phyloP scores from a whole-genome alignment of 2,888 invertebrate genomes.

The Pterostichus niger region DNA sequence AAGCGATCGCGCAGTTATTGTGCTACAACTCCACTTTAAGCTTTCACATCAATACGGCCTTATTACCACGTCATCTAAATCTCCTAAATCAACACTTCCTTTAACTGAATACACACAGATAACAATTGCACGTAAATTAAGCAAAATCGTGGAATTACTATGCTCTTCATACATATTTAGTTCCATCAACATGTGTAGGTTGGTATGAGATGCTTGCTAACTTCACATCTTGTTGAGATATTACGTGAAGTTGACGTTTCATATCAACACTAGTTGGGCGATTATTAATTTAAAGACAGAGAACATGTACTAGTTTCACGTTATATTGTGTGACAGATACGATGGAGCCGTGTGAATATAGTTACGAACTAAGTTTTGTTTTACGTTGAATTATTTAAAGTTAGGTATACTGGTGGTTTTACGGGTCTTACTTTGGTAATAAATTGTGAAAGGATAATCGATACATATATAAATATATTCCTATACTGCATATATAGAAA shows the following conservation, averaged over 20 bases:
- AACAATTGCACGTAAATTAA: background rate
- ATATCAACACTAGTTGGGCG: slow-evolving; percentile 19
- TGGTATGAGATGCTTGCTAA: background rate
- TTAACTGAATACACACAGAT: too few relatives aligned
- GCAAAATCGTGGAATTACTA: background rate
- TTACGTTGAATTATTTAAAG: background rate
- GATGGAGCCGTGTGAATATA: background rate
- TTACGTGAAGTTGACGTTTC: slow-evolving; percentile 22
- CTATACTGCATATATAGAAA: too few relatives aligned
- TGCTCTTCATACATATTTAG: slow-evolving; percentile 2
- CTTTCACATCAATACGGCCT: too few relatives aligned
- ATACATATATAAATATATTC: too few relatives aligned
- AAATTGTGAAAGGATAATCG: too few relatives aligned
- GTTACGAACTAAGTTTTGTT: background rate
- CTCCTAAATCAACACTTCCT: too few relatives aligned
- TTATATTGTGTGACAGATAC: slow-evolving; percentile 14
- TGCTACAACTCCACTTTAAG: too few relatives aligned
- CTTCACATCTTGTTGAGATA: slow-evolving; percentile 8
- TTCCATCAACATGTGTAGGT: slow-evolving; percentile 4
- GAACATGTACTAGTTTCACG: background rate
- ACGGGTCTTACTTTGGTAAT: too few relatives aligned
- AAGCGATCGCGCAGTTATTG: too few relatives aligned
- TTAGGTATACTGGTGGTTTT: too few relatives aligned
- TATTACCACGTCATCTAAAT: too few relatives aligned
- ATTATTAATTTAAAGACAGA: slow-evolving; percentile 23